Evolutionary conservation across 2,888 invertebrate species (phyloP).

Genomic region (Polydesmus complanatus): DNA sequence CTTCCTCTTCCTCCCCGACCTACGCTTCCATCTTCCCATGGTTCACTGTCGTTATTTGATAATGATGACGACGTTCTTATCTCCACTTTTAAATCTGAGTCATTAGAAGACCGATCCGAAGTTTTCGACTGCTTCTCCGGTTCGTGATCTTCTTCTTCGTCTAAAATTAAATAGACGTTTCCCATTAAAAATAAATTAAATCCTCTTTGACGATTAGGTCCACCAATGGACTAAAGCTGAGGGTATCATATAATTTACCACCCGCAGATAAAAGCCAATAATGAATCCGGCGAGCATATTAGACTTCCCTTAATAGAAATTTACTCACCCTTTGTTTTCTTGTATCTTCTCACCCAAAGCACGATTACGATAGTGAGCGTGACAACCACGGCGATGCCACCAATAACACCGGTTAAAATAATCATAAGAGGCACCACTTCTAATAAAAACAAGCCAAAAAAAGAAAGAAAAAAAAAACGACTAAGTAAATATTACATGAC

Average conservation of each 20-base stretch:
- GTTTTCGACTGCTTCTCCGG: slow-evolving; percentile 38
- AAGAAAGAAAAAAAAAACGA: too few relatives aligned
- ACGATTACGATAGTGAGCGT: slow-evolving; percentile 71
- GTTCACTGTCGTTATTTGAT: slow-evolving; percentile 44
- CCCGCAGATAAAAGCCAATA: not conserved
- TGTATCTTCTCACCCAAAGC: slow-evolving; percentile 40
- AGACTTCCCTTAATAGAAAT: not conserved
- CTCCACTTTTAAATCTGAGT: slow-evolving; percentile 81
- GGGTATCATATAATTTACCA: not conserved
- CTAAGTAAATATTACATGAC: too few relatives aligned
- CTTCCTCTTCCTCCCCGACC: slow-evolving; percentile 50
- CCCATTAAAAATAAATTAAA: not conserved
- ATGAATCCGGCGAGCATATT: not conserved
- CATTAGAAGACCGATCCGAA: slow-evolving; percentile 75
- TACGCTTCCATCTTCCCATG: slow-evolving; percentile 25
- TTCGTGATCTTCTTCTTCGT: slow-evolving; percentile 38
- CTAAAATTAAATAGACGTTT: slow-evolving; percentile 17
- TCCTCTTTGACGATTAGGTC: not conserved
- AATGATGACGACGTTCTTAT: slow-evolving; percentile 66
- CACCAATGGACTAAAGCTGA: not conserved
- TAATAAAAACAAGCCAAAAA: slow-evolving; percentile 28
- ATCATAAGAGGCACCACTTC: slow-evolving; percentile 64
- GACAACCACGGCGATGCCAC: slow-evolving; percentile 72
- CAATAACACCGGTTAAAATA: slow-evolving; percentile 70
- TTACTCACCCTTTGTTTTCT: slow-evolving; percentile 9